Evolutionary conservation across 37 sponge, comb jelly and placozoan genomes (phyloP).

Genomic region (Halichondria panicea): DNA sequence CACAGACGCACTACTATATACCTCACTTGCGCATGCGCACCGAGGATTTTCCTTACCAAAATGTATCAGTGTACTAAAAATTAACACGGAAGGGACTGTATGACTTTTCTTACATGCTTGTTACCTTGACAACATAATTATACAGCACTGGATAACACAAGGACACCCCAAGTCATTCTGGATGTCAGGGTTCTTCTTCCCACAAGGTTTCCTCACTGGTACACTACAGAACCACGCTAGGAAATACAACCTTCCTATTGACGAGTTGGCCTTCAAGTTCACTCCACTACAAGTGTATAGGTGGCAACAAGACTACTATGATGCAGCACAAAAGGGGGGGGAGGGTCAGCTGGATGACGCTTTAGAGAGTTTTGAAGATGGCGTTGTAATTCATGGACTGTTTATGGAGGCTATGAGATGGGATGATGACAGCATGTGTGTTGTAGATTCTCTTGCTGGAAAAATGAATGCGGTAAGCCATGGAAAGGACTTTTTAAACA

Average conservation of each 20-base stretch:
- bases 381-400: constrained; percentile 93
- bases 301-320: constrained; percentile 85
- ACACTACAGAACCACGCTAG: constrained; percentile 97
- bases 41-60: constrained; percentile 37
- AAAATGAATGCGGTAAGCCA: constrained; percentile 91
- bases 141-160: constrained; percentile 84
- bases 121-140: too few species aligned
- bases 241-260: constrained; percentile 95
- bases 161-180: constrained; percentile 94
- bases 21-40: too few species aligned
- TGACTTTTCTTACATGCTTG: too few species aligned
- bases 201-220: constrained; percentile 99
- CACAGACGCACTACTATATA: too few species aligned
- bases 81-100: too few species aligned
- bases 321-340: constrained; percentile 55
- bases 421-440: constrained; percentile 80
- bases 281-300: constrained; percentile 55
- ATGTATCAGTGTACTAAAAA: constrained; percentile 73
- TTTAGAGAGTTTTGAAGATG: constrained; percentile 81
- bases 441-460: constrained; percentile 78
- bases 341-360: constrained; percentile 33
- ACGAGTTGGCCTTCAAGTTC: constrained; percentile 92
- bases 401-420: constrained; percentile 94
- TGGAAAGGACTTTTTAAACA: background rate
- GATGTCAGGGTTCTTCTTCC: constrained; percentile 99